Base-by-base conservation (phyloP, 2,888 invertebrate species). In the Ceriagrion tenellum region DNA sequence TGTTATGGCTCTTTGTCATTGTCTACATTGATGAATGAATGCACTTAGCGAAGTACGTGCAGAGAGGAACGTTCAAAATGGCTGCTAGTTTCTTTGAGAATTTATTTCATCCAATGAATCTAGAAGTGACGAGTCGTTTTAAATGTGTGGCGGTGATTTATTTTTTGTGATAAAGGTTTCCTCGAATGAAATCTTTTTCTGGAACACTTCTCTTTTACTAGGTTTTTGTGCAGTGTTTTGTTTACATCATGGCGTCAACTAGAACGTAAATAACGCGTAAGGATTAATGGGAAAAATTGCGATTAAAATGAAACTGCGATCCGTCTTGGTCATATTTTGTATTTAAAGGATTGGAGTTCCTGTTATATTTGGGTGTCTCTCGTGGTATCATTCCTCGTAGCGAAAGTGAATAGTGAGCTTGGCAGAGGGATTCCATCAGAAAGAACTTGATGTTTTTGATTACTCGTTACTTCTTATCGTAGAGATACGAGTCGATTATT, bases 21-120 rank as follows among this genome's bases (percentile, higher is more conserved):
- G 12, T 23, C 0, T 55, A 89, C 26, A 47, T 47, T 88, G 18
- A 4, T 26, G 55, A 59, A 20, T n/a, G 47, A 47, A 40, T 40
- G 74, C 26, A 26, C 40, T 95, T 63, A 35, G 40, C 30, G 30
- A 88, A 23, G 88, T 88, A 95, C 95, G 90, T 95, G 95, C 93
- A 90, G 90, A 95, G 81, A 47, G 69, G 20, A 69, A 47, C 20
- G 47, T 95, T 95, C 81, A 56, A 88, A 95, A 95, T 88, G 95
- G 95, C 95, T 95, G 95, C 95, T 95, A 90, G 95, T 95, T 95
- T 81, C 88, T 90, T n/a, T 47, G 20, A 59, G 35, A 88, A 74
- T 90, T 63, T 26, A 26, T 55, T 26, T n/a, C 35, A 13, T 3
- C 30, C 35, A 12, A 35, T 35, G 35, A 35, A 16, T 55, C 90